phyloP scores from a whole-genome alignment of 2,113 vertebrate species.

The Hydrochoerus hydrochaeris region DNA sequence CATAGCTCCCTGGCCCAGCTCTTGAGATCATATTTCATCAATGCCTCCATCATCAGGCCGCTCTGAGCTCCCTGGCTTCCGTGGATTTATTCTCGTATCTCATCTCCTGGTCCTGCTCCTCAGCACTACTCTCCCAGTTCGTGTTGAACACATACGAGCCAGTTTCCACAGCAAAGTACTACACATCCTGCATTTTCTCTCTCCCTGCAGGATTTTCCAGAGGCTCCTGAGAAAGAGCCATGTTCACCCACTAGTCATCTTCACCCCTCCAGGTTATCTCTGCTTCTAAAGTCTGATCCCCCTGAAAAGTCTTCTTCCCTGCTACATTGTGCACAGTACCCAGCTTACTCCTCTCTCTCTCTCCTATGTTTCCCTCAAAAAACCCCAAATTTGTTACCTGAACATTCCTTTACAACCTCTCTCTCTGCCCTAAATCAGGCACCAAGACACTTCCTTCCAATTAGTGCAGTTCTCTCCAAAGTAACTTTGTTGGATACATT shows the following conservation, averaged over 20 bases:
- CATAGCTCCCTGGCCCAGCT: background rate
- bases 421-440: background rate
- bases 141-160: background rate
- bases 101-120: background rate
- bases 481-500: background rate
- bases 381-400: background rate
- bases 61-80: background rate
- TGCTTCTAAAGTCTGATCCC: background rate
- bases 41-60: too few species aligned
- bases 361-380: background rate
- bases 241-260: rapidly evolving
- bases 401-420: background rate
- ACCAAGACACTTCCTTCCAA: background rate
- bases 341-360: background rate
- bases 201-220: background rate
- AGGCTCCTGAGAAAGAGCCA: background rate
- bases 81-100: rapidly evolving
- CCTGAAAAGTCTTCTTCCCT: rapidly evolving
- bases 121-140: background rate
- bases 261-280: background rate
- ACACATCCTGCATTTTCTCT: background rate
- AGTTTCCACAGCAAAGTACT: background rate
- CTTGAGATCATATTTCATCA: background rate
- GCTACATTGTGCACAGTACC: too few species aligned
- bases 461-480: background rate